Evolutionary conservation across 2,888 invertebrate genomes (phyloP), one percentile per base, ranked within the genome.

Genomic region (Sinohyriopsis cumingii): DNA sequence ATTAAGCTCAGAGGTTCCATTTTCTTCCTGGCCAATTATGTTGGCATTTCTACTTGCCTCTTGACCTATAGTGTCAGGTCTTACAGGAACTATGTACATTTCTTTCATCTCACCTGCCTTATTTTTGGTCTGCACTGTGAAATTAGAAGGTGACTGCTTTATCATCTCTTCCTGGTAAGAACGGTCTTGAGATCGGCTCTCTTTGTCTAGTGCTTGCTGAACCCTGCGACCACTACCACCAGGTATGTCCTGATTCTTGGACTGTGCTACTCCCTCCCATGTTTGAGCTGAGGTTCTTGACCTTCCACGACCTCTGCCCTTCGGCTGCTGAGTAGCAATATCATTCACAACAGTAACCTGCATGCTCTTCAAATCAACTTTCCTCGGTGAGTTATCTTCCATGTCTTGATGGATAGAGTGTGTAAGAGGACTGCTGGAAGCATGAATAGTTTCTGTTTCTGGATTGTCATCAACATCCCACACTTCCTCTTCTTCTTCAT

Each of bases 271-370:
- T 20, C 70, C 61, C 15, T 65, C 63, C 57, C 59, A 61, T 69
- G 63, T 69, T 55, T 69, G 63, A 18, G 69, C 65, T 53, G 66
- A 28, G n/a, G 56, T 60, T 64, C 69, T 71, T 19, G 63, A 60
- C 59, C 53, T 63, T 28, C 54, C 57, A 45, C 28, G 20, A 53
- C 25, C 55, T 19, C 22, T 22, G 22, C 33, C 25, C 18, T 65
- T 57, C 25, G 53, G 24, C 59, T 54, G 25, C 45, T 63, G 12
- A 22, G 63, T 9, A 55, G 59, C 64, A 25, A 57, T 61, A 18
- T 78, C 77, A 71, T 78, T 81, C 2, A 79, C 75, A 33, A 85
- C 82, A 55, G 84, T 86, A 9, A 85, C 82, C 71, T 82, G 77
- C 73, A 85, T 78, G 54, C 81, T 80, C 59, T 80, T 81, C 60